Evolutionary conservation across 2,888 invertebrate species (phyloP), one percentile per base, ranked within the genome.

Genomic region (Drosophila prolongata): DNA sequence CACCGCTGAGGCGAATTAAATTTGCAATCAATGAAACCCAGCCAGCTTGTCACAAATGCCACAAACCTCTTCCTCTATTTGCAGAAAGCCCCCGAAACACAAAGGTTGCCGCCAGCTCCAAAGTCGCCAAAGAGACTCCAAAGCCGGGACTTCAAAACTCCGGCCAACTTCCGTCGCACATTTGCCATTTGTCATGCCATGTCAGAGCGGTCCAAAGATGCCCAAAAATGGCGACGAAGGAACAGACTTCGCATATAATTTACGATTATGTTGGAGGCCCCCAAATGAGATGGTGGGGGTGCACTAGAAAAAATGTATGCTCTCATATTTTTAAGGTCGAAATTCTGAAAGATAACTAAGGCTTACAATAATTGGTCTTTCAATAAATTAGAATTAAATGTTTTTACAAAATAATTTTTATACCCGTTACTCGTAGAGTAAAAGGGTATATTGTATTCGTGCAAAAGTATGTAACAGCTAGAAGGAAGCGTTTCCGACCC

Each of bases 161-260:
- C 54, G 38, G 53, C 47, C 54, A 64, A 76, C 85, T 81, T 79
- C 79, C 85, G 82, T 85, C 77, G 86, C 86, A 71, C 84, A 84
- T 85, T 84, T 87, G 84, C 87, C 84, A 81, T 81, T 84, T 84
- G 84, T 84, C 84, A 81, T 81, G 72, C 59, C 71, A 78, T 79
- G 81, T 81, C 81, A 84, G 35, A 52, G 69, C 38, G 62, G 62
- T 49, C 59, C 54, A 60, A 75, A 57, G 73, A 76, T 77, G 76
- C 70, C 87, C 83, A 84, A 84, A 84, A 79, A 81, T 84, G 83
- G 75, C 61, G 59, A 61, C 61, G 61, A 50, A 67, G 66, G 70
- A 61, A 62, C 58, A 54, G 77, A 77, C 77, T 59, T 67, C 75
- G 72, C 75, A 77, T 80, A 87, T 84, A 84, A 84, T 84, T 84